Percentiles rank a stretch among this genome's conserved stretches.
Evolutionary conservation across 2,888 invertebrate species (phyloP).

Genomic region (Gortyna flavago): DNA sequence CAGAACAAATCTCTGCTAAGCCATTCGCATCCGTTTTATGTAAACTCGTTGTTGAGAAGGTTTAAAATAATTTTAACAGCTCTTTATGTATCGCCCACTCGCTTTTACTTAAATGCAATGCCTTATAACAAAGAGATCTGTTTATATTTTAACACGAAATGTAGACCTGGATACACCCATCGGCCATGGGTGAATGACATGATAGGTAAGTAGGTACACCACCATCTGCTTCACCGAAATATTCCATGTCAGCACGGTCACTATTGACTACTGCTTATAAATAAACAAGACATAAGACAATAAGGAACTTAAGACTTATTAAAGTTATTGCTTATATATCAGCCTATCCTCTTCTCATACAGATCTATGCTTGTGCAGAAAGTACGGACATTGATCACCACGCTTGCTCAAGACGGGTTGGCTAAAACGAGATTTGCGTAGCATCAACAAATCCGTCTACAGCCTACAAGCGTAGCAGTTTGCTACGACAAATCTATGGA

Average conservation of each 20-base stretch:
- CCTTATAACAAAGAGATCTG: neutral
- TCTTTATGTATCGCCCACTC: slow-evolving; percentile 18
- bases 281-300: no score
- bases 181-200: neutral
- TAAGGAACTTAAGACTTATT: no score
- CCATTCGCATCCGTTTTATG: slow-evolving; percentile 13
- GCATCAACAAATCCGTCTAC: neutral
- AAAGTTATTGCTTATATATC: no score
- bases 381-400: neutral
- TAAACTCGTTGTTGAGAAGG: slow-evolving; percentile 13
- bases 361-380: no score
- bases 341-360: neutral
- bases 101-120: neutral
- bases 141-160: slow-evolving; percentile 5
- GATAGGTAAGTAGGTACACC: neutral
- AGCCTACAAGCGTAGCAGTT: slow-evolving; percentile 30
- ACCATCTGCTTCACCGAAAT: neutral
- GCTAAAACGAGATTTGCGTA: neutral
- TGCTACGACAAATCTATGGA: slow-evolving; percentile 36
- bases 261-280: no score
- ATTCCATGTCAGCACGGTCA: neutral
- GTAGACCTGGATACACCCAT: neutral
- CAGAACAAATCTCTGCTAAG: slow-evolving; percentile 30
- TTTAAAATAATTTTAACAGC: slow-evolving; percentile 28
- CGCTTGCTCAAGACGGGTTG: neutral